phyloP scores from a whole-genome alignment of 2,113 vertebrate genomes.

The Paedocypris sp. region DNA sequence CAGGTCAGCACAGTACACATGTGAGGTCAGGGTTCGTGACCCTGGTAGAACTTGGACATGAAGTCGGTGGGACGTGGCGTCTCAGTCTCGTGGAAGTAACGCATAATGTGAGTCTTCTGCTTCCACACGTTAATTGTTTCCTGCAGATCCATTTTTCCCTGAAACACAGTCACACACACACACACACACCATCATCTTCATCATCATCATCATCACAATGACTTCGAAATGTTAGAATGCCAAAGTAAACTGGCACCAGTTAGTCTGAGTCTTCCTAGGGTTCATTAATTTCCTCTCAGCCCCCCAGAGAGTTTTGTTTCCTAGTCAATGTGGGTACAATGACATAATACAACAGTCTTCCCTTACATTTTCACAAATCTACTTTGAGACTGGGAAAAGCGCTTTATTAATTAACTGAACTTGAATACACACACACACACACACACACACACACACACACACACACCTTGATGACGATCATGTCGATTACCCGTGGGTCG shows the following conservation, averaged over 20 bases:
- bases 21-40: constrained; percentile 72
- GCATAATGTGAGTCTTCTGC: constrained; percentile 91
- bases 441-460: neutral
- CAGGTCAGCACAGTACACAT: constrained; percentile 42
- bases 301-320: too few relatives aligned
- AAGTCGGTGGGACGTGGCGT: constrained; percentile 70
- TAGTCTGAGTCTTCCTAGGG: too few relatives aligned
- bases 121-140: constrained; percentile 92
- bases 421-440: neutral
- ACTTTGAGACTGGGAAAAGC: too few relatives aligned
- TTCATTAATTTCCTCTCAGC: too few relatives aligned
- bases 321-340: too few relatives aligned
- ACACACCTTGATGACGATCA: constrained; percentile 89
- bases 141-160: constrained; percentile 94
- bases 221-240: too few relatives aligned
- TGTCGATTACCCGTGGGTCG: constrained; percentile 81
- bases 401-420: too few relatives aligned
- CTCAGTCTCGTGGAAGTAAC: constrained; percentile 80
- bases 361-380: too few relatives aligned
- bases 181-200: neutral
- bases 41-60: constrained; percentile 84
- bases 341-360: too few relatives aligned
- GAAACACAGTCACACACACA: neutral
- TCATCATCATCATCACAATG: too few relatives aligned
- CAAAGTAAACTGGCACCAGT: too few relatives aligned